Evolutionary conservation across 2,888 invertebrate species (phyloP).

Genomic region (Drosophila macrothrix): DNA sequence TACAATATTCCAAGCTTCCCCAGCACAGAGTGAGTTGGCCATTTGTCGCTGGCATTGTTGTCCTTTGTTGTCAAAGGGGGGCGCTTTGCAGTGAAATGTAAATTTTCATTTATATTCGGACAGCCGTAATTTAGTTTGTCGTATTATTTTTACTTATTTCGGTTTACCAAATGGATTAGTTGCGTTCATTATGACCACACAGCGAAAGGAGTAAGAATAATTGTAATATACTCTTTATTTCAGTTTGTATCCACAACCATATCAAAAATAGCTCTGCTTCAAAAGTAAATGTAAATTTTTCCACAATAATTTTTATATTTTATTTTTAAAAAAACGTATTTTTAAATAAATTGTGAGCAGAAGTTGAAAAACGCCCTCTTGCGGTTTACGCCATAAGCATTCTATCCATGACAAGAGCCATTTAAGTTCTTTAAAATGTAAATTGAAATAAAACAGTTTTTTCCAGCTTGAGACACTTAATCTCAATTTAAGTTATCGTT

Average conservation of each 20-base stretch:
- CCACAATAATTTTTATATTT: no score
- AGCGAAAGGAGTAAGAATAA: background rate
- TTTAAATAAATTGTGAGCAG: background rate
- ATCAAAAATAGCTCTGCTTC: background rate
- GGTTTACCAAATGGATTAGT: conserved; percentile 45
- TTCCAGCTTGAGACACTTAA: background rate
- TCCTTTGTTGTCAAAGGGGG: conserved; percentile 29
- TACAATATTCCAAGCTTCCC: background rate
- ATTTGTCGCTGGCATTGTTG: conserved; percentile 48
- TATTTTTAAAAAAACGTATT: background rate
- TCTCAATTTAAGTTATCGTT: background rate
- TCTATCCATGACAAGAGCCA: conserved; percentile 15
- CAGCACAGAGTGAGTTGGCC: conserved; percentile 26
- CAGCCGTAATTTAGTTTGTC: conserved; percentile 42
- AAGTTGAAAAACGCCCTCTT: background rate
- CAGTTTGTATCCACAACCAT: background rate
- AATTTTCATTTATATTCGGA: conserved; percentile 48
- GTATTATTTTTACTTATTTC: conserved; percentile 48
- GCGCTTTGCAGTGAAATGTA: conserved; percentile 39
- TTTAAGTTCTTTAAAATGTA: background rate
- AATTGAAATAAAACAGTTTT: background rate
- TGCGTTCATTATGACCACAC: conserved; percentile 15
- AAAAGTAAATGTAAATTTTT: background rate
- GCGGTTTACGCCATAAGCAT: background rate
- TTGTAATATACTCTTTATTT: background rate